Evolutionary conservation across 2,888 invertebrate genomes (phyloP).

Genomic region (Margaritifera margaritifera): DNA sequence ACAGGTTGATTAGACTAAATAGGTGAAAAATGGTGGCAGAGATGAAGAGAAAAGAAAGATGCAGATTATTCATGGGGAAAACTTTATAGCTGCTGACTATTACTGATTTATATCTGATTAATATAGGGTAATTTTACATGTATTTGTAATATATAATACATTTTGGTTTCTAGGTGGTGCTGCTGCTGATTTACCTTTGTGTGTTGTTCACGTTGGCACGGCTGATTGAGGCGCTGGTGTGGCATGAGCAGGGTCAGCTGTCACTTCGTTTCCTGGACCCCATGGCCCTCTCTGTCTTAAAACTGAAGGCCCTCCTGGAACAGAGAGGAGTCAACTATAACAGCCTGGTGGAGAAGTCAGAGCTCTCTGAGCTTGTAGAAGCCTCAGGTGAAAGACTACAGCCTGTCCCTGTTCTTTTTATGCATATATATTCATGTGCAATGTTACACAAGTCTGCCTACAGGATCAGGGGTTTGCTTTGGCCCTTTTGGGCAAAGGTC

Average conservation of each 20-base stretch:
- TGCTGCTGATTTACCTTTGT: constrained; percentile 69
- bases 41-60: too few species aligned
- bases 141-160: background rate
- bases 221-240: constrained; percentile 69
- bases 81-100: too few species aligned
- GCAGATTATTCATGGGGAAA: too few species aligned
- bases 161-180: constrained; percentile 53
- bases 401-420: too few species aligned
- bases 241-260: constrained; percentile 68
- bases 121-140: too few species aligned
- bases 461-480: background rate
- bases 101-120: too few species aligned
- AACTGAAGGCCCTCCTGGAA: constrained; percentile 72
- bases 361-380: constrained; percentile 70
- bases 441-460: too few species aligned
- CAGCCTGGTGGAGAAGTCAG: constrained; percentile 71
- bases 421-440: too few species aligned
- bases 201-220: constrained; percentile 71
- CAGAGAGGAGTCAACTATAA: constrained; percentile 73
- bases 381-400: constrained; percentile 64
- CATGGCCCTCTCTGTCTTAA: constrained; percentile 71
- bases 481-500: background rate
- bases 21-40: too few species aligned
- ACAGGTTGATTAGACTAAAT: too few species aligned
- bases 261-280: constrained; percentile 71